A percentile compares a stretch with the other conserved stretches of the same genome.
Evolutionary conservation across 2,888 invertebrate genomes (phyloP).

Genomic region (Dascillus cervinus): DNA sequence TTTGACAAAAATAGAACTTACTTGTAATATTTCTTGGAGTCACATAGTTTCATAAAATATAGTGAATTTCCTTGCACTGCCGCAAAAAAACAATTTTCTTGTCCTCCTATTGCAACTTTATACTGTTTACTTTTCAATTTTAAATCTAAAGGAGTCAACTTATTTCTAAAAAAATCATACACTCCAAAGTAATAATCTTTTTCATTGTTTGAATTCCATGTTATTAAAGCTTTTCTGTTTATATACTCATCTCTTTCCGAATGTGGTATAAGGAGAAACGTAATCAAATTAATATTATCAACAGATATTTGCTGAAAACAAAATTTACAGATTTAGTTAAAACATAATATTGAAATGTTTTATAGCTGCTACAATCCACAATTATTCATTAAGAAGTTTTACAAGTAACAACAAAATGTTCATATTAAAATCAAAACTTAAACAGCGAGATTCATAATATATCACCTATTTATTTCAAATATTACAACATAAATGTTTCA

Average conservation of each 20-base stretch:
- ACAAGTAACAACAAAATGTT: no score
- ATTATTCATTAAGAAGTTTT: no score
- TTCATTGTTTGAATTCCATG: not conserved
- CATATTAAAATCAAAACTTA: no score
- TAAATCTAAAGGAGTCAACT: not conserved
- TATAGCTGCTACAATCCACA: no score
- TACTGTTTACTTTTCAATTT: constrained; percentile 10
- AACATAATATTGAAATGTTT: no score
- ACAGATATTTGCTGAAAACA: constrained; percentile 6
- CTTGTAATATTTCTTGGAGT: constrained; percentile 1
- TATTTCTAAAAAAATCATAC: not conserved
- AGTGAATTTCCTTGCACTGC: constrained; percentile 21
- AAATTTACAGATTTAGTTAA: constrained; percentile 1
- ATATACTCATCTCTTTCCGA: not conserved
- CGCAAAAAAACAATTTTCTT: constrained; percentile 23
- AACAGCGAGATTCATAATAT: no score
- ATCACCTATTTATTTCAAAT: no score
- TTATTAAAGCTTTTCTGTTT: not conserved
- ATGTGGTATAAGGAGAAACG: not conserved
- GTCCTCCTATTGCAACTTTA: constrained; percentile 21
- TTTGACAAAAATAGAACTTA: no score
- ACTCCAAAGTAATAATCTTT: not conserved
- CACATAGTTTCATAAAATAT: constrained; percentile 18
- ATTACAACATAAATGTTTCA: no score
- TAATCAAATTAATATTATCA: not conserved